Evolutionary conservation across 2,113 vertebrate genomes (phyloP).

Genomic region (Kryptolebias marmoratus): DNA sequence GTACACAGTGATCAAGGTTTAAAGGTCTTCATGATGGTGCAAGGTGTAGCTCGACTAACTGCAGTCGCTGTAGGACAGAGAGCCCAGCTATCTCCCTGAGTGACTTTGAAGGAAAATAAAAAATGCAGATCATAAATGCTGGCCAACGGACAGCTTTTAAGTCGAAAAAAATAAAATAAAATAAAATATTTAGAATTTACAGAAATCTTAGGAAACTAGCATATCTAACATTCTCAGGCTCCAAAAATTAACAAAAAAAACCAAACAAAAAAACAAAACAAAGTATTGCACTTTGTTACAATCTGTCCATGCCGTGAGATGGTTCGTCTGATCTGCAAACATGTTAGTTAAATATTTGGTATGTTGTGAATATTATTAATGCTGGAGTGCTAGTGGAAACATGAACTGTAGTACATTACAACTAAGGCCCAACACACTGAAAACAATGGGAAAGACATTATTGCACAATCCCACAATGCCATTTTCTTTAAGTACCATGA

Average conservation of each 20-base stretch:
- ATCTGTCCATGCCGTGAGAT: constrained; percentile 46
- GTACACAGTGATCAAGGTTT: constrained; percentile 84
- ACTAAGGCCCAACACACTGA: constrained; percentile 42
- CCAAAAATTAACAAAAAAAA: not conserved
- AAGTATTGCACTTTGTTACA: constrained; percentile 70
- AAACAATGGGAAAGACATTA: constrained; percentile 74
- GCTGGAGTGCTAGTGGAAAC: constrained; percentile 65
- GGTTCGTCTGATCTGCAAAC: constrained; percentile 31
- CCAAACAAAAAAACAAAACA: not conserved
- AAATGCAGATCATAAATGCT: constrained; percentile 49
- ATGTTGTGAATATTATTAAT: constrained; percentile 18
- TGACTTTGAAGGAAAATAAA: constrained; percentile 59
- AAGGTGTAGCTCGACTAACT: constrained; percentile 72
- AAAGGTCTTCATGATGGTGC: constrained; percentile 78
- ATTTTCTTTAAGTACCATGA: constrained; percentile 61
- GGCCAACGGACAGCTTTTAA: constrained; percentile 43
- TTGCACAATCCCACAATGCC: constrained; percentile 80
- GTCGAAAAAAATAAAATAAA: constrained; percentile 5
- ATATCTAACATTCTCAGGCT: constrained; percentile 42
- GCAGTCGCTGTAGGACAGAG: constrained; percentile 76
- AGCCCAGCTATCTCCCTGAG: constrained; percentile 85
- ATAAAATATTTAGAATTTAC: constrained; percentile 10
- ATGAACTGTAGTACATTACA: constrained; percentile 42
- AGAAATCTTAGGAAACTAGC: constrained; percentile 43
- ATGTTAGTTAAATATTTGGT: constrained; percentile 53